Percentiles rank a stretch among this genome's conserved stretches.
These are phyloP conservation scores for Morone chrysops DNA, from an alignment of 2,113 vertebrate species.

Conservation along the genomic window DNA sequence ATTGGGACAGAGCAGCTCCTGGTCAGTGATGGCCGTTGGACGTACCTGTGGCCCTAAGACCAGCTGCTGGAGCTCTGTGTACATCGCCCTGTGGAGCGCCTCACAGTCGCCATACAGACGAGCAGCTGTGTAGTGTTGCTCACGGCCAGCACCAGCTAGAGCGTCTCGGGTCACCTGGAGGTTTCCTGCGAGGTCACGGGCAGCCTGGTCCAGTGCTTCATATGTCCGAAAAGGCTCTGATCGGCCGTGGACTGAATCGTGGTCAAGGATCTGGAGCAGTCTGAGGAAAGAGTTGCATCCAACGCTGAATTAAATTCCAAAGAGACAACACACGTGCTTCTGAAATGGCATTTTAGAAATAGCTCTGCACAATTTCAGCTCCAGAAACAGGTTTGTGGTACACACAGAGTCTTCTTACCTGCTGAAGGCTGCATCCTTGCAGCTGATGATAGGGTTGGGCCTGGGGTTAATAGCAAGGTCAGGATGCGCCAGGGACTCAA, in stretches of 20 bases:
- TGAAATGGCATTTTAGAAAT: not conserved
- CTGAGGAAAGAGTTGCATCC: conserved; percentile 70
- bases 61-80: conserved; percentile 85
- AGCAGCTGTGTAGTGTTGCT: conserved; percentile 82
- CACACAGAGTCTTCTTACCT: conserved; percentile 80
- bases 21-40: conserved; percentile 70
- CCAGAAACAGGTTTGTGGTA: not conserved
- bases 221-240: conserved; percentile 90
- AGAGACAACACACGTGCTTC: not conserved
- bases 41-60: conserved; percentile 88
- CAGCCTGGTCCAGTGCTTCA: conserved; percentile 84
- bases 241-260: conserved; percentile 69
- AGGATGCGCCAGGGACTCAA: conserved; percentile 82
- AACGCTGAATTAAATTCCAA: not conserved
- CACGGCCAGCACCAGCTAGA: conserved; percentile 74
- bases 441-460: conserved; percentile 82
- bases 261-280: conserved; percentile 88
- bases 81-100: conserved; percentile 81
- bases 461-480: conserved; percentile 74
- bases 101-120: conserved; percentile 82
- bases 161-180: conserved; percentile 79
- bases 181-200: conserved; percentile 82
- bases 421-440: conserved; percentile 85
- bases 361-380: not conserved
- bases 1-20: conserved; percentile 83